Percentiles rank a stretch among this genome's conserved stretches.
These are phyloP conservation scores for Dipus sagitta DNA, from an alignment of 2,797 vertebrate genomes.

Conservation along the genomic window DNA sequence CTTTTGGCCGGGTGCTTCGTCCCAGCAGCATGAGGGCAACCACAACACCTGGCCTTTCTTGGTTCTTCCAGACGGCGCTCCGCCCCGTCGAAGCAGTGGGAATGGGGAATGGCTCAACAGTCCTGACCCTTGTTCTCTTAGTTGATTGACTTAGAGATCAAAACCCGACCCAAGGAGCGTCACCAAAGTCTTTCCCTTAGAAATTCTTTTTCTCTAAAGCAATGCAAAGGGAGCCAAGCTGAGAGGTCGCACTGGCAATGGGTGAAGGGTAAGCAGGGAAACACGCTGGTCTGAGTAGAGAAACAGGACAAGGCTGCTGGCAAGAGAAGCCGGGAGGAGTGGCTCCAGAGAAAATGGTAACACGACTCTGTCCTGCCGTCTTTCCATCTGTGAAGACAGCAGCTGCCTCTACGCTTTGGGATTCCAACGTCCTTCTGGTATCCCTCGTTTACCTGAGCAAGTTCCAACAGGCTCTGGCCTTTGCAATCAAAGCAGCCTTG, in stretches of 20 bases:
- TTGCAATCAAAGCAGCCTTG: neutral
- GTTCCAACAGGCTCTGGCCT: neutral
- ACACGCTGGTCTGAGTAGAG: neutral
- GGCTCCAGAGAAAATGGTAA: neutral
- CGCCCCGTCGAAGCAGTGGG: neutral
- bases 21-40: no score
- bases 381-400: neutral
- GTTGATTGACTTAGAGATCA: neutral
- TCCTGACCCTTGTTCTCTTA: neutral
- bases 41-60: neutral
- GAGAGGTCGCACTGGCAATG: neutral
- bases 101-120: neutral
- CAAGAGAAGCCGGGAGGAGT: neutral
- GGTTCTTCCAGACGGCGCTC: neutral
- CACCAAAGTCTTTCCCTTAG: neutral
- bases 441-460: neutral
- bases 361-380: neutral
- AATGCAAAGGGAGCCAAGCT: neutral
- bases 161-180: neutral
- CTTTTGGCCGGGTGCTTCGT: no score
- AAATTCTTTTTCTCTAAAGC: slow-evolving; percentile 4
- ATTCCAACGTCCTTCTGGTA: neutral
- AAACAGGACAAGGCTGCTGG: neutral
- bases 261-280: neutral
- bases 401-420: neutral